These are phyloP conservation scores for Molossus alvarezi DNA, from an alignment of 2,797 vertebrate genomes.

Conservation along the genomic window DNA sequence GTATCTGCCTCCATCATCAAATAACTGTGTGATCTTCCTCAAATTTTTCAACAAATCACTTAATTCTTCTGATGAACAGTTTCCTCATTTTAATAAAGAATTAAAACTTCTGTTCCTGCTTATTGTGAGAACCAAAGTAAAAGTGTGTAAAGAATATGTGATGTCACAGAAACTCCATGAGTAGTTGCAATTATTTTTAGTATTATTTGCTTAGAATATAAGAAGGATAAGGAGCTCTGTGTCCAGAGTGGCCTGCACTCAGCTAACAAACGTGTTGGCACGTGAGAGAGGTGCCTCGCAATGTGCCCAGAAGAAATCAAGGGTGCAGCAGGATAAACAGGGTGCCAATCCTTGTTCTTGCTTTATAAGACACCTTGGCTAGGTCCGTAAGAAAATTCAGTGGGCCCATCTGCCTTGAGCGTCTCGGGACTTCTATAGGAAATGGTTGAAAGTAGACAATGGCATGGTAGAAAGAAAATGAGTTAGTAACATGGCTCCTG, in stretches of 20 bases:
- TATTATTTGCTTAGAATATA: slow-evolving; percentile 32
- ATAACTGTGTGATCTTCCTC: not conserved
- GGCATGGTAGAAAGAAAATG: not conserved
- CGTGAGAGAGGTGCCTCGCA: not conserved
- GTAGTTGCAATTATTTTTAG: not conserved
- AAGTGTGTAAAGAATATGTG: not conserved
- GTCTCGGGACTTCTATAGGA: slow-evolving; percentile 32
- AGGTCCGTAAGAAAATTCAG: slow-evolving; percentile 9
- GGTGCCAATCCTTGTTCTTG: not conserved
- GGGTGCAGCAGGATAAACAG: not conserved
- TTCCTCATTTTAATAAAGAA: slow-evolving; percentile 34
- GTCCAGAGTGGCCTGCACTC: not conserved
- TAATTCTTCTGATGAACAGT: slow-evolving; percentile 25
- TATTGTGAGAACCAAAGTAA: slow-evolving; percentile 26
- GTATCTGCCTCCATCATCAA: not conserved
- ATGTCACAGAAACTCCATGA: not conserved
- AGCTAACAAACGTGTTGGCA: not conserved
- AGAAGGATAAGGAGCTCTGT: not conserved
- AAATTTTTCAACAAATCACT: not conserved
- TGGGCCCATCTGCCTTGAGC: not conserved
- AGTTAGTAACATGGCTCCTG: not conserved
- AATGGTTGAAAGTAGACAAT: not conserved
- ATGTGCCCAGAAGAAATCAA: not conserved
- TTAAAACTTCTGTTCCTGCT: not conserved
- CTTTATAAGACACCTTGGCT: not conserved